Percentiles rank a stretch among this genome's conserved stretches.
Conservation (phyloP, 1,140 invertebrate species). For the Drosophila arawakana region DNA sequence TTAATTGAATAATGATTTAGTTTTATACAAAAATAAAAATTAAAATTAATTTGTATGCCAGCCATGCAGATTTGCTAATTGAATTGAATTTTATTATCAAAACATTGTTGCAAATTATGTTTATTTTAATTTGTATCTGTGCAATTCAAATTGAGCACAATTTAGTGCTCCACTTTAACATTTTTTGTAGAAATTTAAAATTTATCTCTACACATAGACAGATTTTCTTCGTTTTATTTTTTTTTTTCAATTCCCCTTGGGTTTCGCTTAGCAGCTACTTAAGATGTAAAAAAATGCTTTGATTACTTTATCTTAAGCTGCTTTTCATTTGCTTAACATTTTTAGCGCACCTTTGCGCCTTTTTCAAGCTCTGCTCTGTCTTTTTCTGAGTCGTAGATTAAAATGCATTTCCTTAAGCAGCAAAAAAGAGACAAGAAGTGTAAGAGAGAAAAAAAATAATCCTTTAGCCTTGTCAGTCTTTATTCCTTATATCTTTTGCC, state of each 20-base stretch:
- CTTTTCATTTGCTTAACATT: slow-evolving; percentile 55
- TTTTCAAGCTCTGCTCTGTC: slow-evolving; percentile 3
- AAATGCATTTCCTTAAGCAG: slow-evolving; percentile 54
- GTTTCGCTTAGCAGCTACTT: slow-evolving; percentile 42
- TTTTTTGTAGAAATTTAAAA: neutral
- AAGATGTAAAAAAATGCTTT: slow-evolving; percentile 47
- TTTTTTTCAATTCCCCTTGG: slow-evolving; percentile 34
- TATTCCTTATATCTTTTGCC: slow-evolving; percentile 14
- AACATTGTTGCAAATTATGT: neutral
- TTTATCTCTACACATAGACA: neutral
- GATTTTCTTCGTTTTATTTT: neutral
- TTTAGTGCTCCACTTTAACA: neutral
- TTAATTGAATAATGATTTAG: too few relatives aligned
- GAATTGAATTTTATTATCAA: neutral
- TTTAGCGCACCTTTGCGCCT: slow-evolving; percentile 4
- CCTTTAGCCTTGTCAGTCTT: slow-evolving; percentile 45
- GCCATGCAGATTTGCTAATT: neutral
- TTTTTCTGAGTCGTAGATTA: slow-evolving; percentile 2
- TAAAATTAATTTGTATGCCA: neutral
- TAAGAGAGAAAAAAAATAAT: slow-evolving; percentile 42
- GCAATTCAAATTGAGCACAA: neutral
- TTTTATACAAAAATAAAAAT: neutral
- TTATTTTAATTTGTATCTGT: neutral
- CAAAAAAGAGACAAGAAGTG: neutral
- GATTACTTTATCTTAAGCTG: slow-evolving; percentile 64